phyloP scores from a whole-genome alignment of 2,113 vertebrate genomes.

The Danionella cerebrum region DNA sequence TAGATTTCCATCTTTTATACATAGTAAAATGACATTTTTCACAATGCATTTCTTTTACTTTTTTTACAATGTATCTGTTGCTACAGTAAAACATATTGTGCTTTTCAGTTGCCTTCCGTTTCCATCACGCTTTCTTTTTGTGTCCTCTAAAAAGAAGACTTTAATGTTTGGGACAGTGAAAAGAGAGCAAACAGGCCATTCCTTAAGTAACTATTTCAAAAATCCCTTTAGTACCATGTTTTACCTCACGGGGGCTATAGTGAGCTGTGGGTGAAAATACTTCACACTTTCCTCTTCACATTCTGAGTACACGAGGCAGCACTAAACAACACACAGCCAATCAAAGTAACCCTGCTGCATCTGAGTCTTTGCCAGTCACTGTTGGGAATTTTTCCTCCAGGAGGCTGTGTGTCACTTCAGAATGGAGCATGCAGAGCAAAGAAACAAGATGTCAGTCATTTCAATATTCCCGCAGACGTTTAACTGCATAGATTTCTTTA shows the following conservation, averaged over 20 bases:
- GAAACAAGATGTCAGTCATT: slow-evolving; percentile 44
- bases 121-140: too few species aligned
- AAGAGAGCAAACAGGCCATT: too few species aligned
- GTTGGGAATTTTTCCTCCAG: slow-evolving; percentile 45
- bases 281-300: slow-evolving; percentile 53
- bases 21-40: neutral
- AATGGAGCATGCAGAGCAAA: slow-evolving; percentile 46
- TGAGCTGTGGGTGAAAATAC: slow-evolving; percentile 45
- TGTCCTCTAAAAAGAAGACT: too few species aligned
- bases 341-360: slow-evolving; percentile 38
- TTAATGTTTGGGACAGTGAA: too few species aligned
- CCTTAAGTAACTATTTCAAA: too few species aligned
- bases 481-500: too few species aligned
- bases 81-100: too few species aligned
- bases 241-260: slow-evolving; percentile 59
- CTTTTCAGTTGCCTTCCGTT: too few species aligned
- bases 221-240: slow-evolving; percentile 47
- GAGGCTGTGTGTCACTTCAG: slow-evolving; percentile 53
- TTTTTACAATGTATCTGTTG: too few species aligned
- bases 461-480: too few species aligned
- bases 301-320: slow-evolving; percentile 43
- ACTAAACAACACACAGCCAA: slow-evolving; percentile 41
- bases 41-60: too few species aligned
- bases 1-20: neutral
- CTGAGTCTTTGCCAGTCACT: slow-evolving; percentile 49